Conservation (phyloP, 2,113 vertebrate genomes). For the Castor canadensis region DNA sequence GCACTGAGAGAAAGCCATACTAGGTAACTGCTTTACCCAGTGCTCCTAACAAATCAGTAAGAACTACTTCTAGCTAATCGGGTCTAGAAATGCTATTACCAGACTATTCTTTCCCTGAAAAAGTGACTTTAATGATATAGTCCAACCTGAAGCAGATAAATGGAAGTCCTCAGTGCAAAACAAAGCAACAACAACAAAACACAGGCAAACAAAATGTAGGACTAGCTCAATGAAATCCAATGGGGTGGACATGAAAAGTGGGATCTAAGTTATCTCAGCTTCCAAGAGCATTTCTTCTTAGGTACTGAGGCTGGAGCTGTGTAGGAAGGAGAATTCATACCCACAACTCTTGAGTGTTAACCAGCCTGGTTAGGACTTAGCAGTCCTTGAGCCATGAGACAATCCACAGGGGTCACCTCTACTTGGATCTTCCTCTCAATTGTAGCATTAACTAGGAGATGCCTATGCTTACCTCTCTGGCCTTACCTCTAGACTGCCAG, state of each 20-base stretch:
- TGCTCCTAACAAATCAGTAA: not conserved
- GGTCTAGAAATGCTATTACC: not conserved
- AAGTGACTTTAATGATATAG: not conserved
- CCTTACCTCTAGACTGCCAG: not conserved
- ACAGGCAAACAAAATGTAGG: not conserved
- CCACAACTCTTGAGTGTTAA: not conserved
- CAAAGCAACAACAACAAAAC: not conserved
- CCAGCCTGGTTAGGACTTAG: not conserved
- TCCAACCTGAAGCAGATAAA: not conserved
- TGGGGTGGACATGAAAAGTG: not conserved
- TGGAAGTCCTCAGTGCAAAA: not conserved
- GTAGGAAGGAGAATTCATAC: not conserved
- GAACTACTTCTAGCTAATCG: not conserved
- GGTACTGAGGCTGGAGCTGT: not conserved
- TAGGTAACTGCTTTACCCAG: not conserved
- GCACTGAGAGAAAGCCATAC: not conserved
- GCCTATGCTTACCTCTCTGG: not conserved
- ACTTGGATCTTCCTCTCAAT: not conserved
- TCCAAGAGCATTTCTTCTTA: not conserved
- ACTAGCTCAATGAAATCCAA: not conserved
- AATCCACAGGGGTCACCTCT: not conserved
- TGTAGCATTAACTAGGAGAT: not conserved
- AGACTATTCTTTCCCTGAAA: not conserved
- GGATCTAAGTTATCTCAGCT: not conserved
- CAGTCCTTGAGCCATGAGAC: not conserved